These are phyloP conservation scores for Pteronotus mesoamericanus DNA, from an alignment of 2,797 vertebrate genomes.

Conservation along the genomic window DNA sequence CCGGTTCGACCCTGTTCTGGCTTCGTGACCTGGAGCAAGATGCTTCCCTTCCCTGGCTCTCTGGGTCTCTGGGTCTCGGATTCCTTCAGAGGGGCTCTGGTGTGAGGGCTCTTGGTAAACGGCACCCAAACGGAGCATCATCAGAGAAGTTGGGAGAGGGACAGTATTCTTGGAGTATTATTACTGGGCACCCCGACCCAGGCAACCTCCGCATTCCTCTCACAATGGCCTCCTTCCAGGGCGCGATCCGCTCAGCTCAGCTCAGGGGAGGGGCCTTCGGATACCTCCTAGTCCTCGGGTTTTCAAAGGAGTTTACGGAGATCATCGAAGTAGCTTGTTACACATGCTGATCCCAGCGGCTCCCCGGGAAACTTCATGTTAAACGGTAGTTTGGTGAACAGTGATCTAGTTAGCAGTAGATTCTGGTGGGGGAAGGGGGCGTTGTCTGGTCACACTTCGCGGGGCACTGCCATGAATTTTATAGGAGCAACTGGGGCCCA, in stretches of 20 bases:
- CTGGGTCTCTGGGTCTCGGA: not conserved
- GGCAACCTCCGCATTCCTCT: not conserved
- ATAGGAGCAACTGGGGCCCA: constrained; percentile 17
- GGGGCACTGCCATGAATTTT: not conserved
- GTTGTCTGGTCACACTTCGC: not conserved
- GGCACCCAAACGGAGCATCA: not conserved
- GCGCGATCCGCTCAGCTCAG: not conserved
- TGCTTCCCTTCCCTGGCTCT: not conserved
- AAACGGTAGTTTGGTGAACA: not conserved
- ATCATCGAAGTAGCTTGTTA: not conserved
- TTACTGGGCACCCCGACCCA: not conserved
- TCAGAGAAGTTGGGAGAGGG: not conserved
- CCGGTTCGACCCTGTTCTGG: not conserved
- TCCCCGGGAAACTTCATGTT: not conserved
- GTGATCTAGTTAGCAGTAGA: not conserved
- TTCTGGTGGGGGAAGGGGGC: not conserved
- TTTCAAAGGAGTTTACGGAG: not conserved
- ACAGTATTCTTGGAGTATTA: not conserved
- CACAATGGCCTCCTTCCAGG: not conserved
- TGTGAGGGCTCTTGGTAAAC: not conserved
- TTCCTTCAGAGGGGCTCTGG: not conserved
- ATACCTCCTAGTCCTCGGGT: not conserved
- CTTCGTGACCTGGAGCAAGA: not conserved
- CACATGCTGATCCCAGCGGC: not conserved
- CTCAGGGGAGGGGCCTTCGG: not conserved